Evolutionary conservation across 2,113 vertebrate species (phyloP), one percentile per base, ranked within the genome.

Genomic region (Nannospalax galili): DNA sequence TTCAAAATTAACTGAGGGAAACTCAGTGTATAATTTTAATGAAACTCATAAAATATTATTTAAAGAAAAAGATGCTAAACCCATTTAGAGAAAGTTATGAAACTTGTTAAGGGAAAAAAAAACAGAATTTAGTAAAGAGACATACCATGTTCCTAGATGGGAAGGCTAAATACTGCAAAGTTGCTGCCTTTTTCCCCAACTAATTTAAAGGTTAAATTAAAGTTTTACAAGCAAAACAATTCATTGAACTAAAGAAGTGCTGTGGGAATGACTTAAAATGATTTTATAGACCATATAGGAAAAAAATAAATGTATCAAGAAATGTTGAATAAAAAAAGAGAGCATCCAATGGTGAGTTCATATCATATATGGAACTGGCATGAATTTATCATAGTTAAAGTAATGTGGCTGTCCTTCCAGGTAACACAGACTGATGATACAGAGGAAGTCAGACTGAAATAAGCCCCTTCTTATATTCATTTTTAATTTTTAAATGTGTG

Each of bases 171-270:
- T 89, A 86, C n/a, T 91, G 0, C 48, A 95, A 79, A 95, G 19
- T 58, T 96, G 56, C 17, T 84, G 42, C 6, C 56, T 87, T n/a
- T n/a, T 82, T 73, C 48, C 56, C 35, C 30, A 80, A 95, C 75
- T 79, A 95, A 87, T 73, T 92, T 90, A 88, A 97, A 91, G 45
- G 26, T 87, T 84, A 35, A 73, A 90, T 77, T 94, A 75, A 91
- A 81, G 56, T 70, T 94, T 94, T 72, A n/a, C 65, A 87, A 95
- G 42, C 74, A 87, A 69, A 12, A 90, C 84, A 91, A 92, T 19
- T 17, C 78, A 2, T 70, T 84, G 17, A 28, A 81, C 81, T 77
- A 62, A 79, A 37, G 30, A 4, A 78, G 7, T 14, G 10, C 2
- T 78, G 16, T 70, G n/a, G 16, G 30, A 14, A 93, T 7, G 16